Evolutionary conservation across 2,113 vertebrate genomes (phyloP), one percentile per base, ranked within the genome.

Genomic region (Tapirus terrestris): DNA sequence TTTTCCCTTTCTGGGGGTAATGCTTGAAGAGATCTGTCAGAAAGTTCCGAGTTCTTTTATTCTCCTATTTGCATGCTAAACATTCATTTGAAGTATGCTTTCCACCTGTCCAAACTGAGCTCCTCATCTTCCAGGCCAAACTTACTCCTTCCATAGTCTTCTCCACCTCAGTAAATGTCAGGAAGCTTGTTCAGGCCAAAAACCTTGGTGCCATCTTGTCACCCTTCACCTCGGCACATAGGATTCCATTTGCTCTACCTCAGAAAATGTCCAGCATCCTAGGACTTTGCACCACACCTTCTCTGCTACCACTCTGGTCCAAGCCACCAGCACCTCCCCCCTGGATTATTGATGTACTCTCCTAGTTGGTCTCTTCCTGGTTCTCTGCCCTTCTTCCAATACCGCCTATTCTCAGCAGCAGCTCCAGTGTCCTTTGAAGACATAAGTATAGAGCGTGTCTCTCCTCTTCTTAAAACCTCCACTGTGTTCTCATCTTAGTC

Each of bases 131-230:
- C 25, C 56, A 14, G 61, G 14, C 48, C 58, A 51, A n/a, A 84
- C 45, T n/a, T 73, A 7, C 3, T 7, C 16, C 27, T 79, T 72
- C n/a, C 36, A 17, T 16, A 53, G 33, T 43, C 61, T 80, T 29
- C 29, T 76, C 60, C 39, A 13, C 61, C 53, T 36, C 20, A 11
- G 23, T 56, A 13, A 33, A 33, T n/a, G 36, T 77, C 16, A n/a
- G 68, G 67, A 83, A 91, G n/a, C 21, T 76, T 31, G 85, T 56
- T 61, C 23, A 81, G 18, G 23, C 39, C 36, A 8, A 20, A 82
- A 61, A 45, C 11, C 8, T 43, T 61, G 3, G 48, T 31, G 16
- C 31, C 0, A 0, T 27, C 31, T 45, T 83, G 25, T 36, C 51
- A 17, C 16, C 4, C 51, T 85, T 63, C 23, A 31, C n/a, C 36